Percentiles rank a stretch among this genome's conserved stretches.
These are phyloP conservation scores for Zoroaster sp. DNA, from an alignment of 53 echinoderm and acorn worm species.

Conservation along the genomic window DNA sequence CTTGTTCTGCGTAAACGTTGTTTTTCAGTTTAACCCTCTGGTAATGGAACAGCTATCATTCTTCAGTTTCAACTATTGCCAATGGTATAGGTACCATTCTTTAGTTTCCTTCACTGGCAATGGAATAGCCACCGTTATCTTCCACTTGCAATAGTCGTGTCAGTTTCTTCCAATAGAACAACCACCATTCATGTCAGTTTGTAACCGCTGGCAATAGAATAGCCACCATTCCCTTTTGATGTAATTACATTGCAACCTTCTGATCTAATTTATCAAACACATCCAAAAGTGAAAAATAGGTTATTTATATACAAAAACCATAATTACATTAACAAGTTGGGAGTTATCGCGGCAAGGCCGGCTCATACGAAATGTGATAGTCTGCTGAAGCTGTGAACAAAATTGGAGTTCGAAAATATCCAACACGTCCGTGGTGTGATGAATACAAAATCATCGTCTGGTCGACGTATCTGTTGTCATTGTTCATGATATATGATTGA, in stretches of 20 bases:
- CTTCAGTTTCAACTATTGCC: too few species aligned
- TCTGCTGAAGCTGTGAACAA: neutral
- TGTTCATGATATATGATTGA: neutral
- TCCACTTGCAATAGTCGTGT: too few species aligned
- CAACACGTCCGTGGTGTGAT: slow-evolving; percentile 35
- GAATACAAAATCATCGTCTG: slow-evolving; percentile 2
- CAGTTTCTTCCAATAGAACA: too few species aligned
- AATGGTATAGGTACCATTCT: too few species aligned
- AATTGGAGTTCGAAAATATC: neutral
- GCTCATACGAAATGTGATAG: neutral
- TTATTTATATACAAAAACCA: slow-evolving; percentile 33
- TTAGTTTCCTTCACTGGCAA: neutral
- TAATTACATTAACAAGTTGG: slow-evolving; percentile 44
- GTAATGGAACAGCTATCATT: too few species aligned
- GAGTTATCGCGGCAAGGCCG: neutral
- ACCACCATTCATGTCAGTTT: too few species aligned
- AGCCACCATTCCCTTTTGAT: neutral
- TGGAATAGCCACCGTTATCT: neutral
- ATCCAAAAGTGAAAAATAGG: slow-evolving; percentile 47
- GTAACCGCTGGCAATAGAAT: neutral
- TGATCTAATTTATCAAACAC: slow-evolving; percentile 42
- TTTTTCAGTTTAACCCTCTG: too few species aligned
- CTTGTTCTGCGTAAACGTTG: too few species aligned
- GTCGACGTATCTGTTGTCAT: neutral
- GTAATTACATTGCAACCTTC: neutral